A percentile compares a stretch with the other conserved stretches of the same genome.
Evolutionary conservation across 2,797 vertebrate species (phyloP).

Genomic region (Lagothrix lagotricha): DNA sequence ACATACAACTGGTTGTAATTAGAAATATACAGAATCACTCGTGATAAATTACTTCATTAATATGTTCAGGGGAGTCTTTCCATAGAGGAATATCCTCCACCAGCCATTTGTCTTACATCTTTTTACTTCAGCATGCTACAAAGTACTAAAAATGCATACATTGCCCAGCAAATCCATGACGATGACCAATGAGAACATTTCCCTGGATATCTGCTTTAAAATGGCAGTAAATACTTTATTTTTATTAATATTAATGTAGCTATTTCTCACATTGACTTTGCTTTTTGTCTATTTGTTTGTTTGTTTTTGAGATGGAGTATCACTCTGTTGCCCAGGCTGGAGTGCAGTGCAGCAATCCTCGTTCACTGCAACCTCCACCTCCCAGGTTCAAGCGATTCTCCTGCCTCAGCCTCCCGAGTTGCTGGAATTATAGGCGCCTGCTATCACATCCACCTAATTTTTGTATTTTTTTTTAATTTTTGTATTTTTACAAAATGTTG

Average conservation of each 20-base stretch:
- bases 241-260: not conserved
- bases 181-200: not conserved
- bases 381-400: not conserved
- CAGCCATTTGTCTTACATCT: constrained; percentile 42
- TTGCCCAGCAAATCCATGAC: constrained; percentile 15
- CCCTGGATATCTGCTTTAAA: constrained; percentile 39
- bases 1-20: constrained; percentile 55
- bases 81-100: not conserved
- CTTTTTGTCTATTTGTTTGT: not conserved
- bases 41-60: constrained; percentile 72
- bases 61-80: constrained; percentile 39
- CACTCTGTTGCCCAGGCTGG: not conserved
- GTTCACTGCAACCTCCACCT: not conserved
- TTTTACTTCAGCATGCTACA: constrained; percentile 27
- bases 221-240: not conserved
- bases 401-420: not conserved
- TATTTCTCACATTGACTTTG: not conserved
- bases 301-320: not conserved
- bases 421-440: not conserved
- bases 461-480: not conserved
- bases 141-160: constrained; percentile 38
- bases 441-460: not conserved
- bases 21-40: constrained; percentile 31
- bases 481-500: not conserved
- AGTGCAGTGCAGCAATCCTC: not conserved